Evolutionary conservation across 2,888 invertebrate species (phyloP).

Genomic region (Dusona sp.): DNA sequence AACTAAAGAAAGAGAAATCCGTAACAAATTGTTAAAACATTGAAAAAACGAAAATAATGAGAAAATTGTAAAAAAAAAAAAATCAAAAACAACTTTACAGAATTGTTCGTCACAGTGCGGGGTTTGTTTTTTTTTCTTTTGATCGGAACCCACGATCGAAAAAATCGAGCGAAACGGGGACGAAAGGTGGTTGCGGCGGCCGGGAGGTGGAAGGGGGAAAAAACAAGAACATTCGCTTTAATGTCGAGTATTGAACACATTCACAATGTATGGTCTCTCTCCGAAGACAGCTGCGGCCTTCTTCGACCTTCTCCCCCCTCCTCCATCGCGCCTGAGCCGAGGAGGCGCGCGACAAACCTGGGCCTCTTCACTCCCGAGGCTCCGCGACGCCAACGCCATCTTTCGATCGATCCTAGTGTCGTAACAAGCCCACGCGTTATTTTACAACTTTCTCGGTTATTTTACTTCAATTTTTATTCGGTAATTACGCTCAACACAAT

Average conservation of each 20-base stretch:
- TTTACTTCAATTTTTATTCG: background rate
- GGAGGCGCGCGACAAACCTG: constrained; percentile 15
- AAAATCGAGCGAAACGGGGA: constrained; percentile 42
- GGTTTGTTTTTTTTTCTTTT: background rate
- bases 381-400: constrained; percentile 52
- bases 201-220: background rate
- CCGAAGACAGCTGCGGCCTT: constrained; percentile 80
- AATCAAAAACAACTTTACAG: background rate
- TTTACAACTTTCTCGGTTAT: constrained; percentile 19
- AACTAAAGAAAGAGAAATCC: background rate
- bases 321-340: constrained; percentile 35
- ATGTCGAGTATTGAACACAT: constrained; percentile 32
- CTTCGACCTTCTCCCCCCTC: constrained; percentile 83
- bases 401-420: constrained; percentile 36
- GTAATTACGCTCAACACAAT: background rate
- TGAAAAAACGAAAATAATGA: background rate
- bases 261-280: constrained; percentile 48
- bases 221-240: constrained; percentile 33
- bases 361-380: constrained; percentile 32
- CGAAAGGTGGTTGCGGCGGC: background rate
- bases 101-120: background rate
- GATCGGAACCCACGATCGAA: constrained; percentile 5
- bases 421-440: constrained; percentile 41
- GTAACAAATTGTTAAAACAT: background rate
- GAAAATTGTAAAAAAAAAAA: background rate